A percentile compares a stretch with the other conserved stretches of the same genome.
phyloP scores from a whole-genome alignment of 2,797 vertebrate genomes.

The Bovichtus diacanthus region DNA sequence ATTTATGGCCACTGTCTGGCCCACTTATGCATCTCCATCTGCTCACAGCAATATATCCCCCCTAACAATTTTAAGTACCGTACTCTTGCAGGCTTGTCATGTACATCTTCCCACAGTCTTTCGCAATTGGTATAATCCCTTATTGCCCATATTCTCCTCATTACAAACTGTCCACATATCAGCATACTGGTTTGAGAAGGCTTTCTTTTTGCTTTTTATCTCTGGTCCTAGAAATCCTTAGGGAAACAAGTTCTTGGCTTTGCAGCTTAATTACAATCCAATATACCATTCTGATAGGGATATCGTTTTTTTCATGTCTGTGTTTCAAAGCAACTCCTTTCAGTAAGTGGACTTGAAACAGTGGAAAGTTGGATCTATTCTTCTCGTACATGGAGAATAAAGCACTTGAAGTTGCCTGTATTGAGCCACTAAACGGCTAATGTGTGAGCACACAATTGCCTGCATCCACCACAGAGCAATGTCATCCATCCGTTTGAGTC shows the following conservation, averaged over 20 bases:
- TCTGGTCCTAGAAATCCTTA: slow-evolving; percentile 34
- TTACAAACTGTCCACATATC: slow-evolving; percentile 47
- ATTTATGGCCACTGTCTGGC: slow-evolving; percentile 56
- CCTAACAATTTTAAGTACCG: slow-evolving; percentile 41
- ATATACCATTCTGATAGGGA: neutral
- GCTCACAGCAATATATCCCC: slow-evolving; percentile 51
- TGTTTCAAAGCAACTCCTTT: slow-evolving; percentile 20
- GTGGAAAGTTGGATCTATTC: neutral
- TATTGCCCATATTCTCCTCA: slow-evolving; percentile 28
- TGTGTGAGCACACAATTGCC: neutral
- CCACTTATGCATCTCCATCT: slow-evolving; percentile 72
- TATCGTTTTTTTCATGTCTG: slow-evolving; percentile 9
- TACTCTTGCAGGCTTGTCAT: slow-evolving; percentile 46
- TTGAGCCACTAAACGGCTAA: neutral
- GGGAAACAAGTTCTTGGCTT: slow-evolving; percentile 24
- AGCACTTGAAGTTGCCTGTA: slow-evolving; percentile 11
- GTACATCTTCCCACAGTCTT: slow-evolving; percentile 58
- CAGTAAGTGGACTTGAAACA: slow-evolving; percentile 2
- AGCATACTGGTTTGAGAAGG: slow-evolving; percentile 35
- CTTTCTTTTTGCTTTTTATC: slow-evolving; percentile 37
- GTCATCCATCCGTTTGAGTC: neutral
- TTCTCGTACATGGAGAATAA: neutral
- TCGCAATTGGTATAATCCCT: slow-evolving; percentile 40
- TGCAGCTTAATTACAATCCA: slow-evolving; percentile 42
- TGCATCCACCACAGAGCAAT: neutral